A percentile compares a stretch with the other conserved stretches of the same genome.
Evolutionary conservation across 1,140 invertebrate genomes (phyloP).

Genomic region (Drosophila fuyamai): DNA sequence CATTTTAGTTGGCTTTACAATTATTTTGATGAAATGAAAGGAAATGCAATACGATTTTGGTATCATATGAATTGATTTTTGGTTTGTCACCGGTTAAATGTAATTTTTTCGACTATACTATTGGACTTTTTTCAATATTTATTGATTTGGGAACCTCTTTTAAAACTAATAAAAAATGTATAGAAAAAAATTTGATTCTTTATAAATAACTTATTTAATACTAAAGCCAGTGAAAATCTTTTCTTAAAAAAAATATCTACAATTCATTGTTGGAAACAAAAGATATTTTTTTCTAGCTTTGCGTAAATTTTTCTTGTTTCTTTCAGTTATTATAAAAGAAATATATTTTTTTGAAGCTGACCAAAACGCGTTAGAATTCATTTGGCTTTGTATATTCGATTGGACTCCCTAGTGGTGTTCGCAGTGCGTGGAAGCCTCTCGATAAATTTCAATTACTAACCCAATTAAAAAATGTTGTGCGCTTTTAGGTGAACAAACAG

Average conservation of each 20-base stretch:
- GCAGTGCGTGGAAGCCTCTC: slow-evolving; percentile 64
- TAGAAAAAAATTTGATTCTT: too few relatives aligned
- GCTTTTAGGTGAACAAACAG: slow-evolving; percentile 75
- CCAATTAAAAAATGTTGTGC: slow-evolving; percentile 82
- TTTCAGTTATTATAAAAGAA: slow-evolving; percentile 2
- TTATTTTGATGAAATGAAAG: too few relatives aligned
- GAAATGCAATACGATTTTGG: too few relatives aligned
- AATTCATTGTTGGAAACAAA: slow-evolving; percentile 3
- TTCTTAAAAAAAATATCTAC: neutral
- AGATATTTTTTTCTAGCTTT: neutral
- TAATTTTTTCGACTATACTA: neutral
- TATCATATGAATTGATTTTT: too few relatives aligned
- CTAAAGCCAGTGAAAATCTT: neutral
- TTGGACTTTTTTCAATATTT: too few relatives aligned
- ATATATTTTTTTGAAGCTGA: slow-evolving; percentile 24
- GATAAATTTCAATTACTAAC: slow-evolving; percentile 84
- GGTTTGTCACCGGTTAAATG: too few relatives aligned
- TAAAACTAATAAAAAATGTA: too few relatives aligned
- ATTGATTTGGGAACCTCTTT: neutral
- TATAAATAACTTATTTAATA: too few relatives aligned
- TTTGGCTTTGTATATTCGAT: slow-evolving; percentile 50
- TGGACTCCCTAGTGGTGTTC: slow-evolving; percentile 15
- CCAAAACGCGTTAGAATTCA: slow-evolving; percentile 57
- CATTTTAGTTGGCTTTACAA: too few relatives aligned
- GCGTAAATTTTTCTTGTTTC: neutral